Percentiles rank a stretch among this genome's conserved stretches.
Conservation (phyloP, 1,140 invertebrate genomes). For the Arctopsyche grandis region DNA sequence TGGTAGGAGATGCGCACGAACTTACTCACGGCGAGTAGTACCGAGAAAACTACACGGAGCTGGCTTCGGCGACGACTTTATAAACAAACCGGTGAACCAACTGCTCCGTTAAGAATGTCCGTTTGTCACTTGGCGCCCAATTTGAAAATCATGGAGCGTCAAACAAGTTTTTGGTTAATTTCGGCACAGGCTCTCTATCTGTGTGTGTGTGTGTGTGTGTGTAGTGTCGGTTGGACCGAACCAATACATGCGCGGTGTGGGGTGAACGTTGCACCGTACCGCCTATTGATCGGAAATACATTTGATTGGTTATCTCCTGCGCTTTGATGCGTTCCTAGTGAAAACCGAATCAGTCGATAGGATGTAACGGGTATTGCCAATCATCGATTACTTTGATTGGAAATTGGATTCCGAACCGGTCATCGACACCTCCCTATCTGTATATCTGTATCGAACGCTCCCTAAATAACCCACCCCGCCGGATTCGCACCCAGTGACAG, state of each 20-base stretch:
- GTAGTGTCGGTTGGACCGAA: background rate
- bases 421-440: background rate
- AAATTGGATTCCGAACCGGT: conserved; percentile 39
- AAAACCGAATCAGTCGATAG: conserved; percentile 56
- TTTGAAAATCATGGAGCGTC: background rate
- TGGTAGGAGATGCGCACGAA: conserved; percentile 33
- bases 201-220: background rate
- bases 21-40: conserved; percentile 35
- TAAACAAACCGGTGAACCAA: background rate
- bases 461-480: background rate
- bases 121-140: background rate
- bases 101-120: background rate
- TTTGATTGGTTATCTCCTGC: conserved; percentile 52
- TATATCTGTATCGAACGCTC: background rate
- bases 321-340: conserved; percentile 47
- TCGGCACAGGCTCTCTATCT: background rate
- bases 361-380: conserved; percentile 54
- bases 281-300: conserved; percentile 52
- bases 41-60: conserved; percentile 35
- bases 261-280: background rate
- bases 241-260: background rate
- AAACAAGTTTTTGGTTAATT: too few relatives aligned
- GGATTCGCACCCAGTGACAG: too few relatives aligned
- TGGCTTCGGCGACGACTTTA: background rate
- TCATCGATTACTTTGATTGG: conserved; percentile 53